Conservation (phyloP, 2,797 vertebrate genomes). For the Taeniopygia guttata region DNA sequence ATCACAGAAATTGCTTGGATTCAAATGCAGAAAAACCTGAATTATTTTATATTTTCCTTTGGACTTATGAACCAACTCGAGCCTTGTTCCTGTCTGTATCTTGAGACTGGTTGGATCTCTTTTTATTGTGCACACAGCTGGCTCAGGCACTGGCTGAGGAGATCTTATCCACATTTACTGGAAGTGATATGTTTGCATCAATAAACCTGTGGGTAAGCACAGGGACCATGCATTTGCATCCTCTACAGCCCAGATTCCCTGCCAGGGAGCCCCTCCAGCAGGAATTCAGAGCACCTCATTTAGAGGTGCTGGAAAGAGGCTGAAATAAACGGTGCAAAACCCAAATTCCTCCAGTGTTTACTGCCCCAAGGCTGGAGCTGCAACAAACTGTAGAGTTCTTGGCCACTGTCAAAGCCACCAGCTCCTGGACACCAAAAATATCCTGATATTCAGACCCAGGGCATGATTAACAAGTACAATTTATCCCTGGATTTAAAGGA, state of each 20-base stretch:
- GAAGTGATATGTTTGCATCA: neutral
- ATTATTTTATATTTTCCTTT: neutral
- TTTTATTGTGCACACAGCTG: neutral
- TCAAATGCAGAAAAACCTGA: neutral
- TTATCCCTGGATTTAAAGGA: neutral
- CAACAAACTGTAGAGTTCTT: neutral
- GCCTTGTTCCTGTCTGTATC: neutral
- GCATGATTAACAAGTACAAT: rapidly evolving
- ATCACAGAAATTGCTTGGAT: neutral
- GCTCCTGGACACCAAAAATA: neutral
- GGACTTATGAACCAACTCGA: neutral
- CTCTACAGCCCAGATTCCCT: neutral
- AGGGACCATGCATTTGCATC: neutral
- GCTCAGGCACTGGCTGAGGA: neutral
- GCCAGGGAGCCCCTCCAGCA: neutral
- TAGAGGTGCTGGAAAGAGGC: neutral
- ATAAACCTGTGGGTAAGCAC: neutral
- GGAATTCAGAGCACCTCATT: neutral
- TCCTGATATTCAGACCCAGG: neutral
- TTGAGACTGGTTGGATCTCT: neutral
- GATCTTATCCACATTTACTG: neutral
- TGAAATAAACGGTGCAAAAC: neutral
- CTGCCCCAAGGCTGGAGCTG: neutral
- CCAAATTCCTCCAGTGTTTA: neutral
- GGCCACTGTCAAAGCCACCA: neutral